A percentile compares a stretch with the other conserved stretches of the same genome.
These are phyloP conservation scores for Thunnus thynnus DNA, from an alignment of 2,113 vertebrate species.

Conservation along the genomic window DNA sequence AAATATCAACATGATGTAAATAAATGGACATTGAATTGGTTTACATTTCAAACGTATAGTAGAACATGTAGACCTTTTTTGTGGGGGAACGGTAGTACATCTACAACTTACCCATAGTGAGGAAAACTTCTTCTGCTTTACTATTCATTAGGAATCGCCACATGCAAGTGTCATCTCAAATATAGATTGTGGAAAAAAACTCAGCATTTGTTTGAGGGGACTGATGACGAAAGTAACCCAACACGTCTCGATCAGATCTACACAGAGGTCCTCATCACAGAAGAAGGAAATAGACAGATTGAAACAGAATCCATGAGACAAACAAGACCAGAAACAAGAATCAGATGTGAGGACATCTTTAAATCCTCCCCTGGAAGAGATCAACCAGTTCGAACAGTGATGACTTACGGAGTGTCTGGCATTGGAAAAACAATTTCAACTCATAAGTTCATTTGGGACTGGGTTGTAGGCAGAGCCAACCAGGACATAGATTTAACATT, in stretches of 20 bases:
- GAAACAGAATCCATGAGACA: slow-evolving; percentile 23
- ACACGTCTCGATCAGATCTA: neutral
- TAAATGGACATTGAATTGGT: too few species aligned
- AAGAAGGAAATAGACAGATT: slow-evolving; percentile 36
- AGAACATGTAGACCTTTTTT: too few species aligned
- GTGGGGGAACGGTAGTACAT: too few species aligned
- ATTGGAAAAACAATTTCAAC: slow-evolving; percentile 14
- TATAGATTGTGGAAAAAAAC: neutral
- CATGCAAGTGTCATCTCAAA: too few species aligned
- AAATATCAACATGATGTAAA: neutral
- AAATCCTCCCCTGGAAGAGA: neutral
- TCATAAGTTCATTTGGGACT: slow-evolving; percentile 17
- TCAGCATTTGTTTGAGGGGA: neutral
- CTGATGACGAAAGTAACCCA: neutral
- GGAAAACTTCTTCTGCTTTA: too few species aligned
- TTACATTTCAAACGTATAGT: too few species aligned
- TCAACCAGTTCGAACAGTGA: neutral
- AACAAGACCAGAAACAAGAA: neutral
- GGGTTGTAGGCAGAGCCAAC: neutral
- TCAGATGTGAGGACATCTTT: slow-evolving; percentile 13
- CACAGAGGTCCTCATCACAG: neutral
- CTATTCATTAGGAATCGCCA: too few species aligned
- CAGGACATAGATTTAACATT: neutral
- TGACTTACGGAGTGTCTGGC: neutral
- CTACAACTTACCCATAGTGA: too few species aligned